phyloP scores from a whole-genome alignment of 2,797 vertebrate species.

The Artibeus jamaicensis region DNA sequence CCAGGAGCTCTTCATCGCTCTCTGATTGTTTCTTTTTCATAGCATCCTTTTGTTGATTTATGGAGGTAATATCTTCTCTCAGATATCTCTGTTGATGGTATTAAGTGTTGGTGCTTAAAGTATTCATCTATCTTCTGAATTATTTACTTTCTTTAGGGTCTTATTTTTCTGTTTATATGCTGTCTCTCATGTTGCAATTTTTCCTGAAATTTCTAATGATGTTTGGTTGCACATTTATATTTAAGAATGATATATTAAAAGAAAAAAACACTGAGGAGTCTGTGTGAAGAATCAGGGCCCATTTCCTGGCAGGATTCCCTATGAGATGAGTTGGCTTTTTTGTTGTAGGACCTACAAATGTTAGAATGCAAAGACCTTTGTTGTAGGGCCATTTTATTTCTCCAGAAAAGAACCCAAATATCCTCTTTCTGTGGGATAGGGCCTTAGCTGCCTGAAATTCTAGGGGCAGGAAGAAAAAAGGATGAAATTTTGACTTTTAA shows the following conservation, averaged over 20 bases:
- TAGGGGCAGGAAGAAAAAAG: neutral
- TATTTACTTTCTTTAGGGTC: neutral
- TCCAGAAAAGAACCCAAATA: neutral
- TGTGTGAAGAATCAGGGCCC: neutral
- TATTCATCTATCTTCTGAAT: neutral
- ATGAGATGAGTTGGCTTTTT: neutral
- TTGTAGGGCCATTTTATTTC: neutral
- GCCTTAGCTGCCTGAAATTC: neutral
- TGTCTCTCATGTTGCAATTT: neutral
- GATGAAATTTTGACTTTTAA: neutral
- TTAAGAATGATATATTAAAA: neutral
- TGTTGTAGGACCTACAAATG: neutral
- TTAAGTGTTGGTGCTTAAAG: neutral
- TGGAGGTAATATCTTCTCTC: neutral
- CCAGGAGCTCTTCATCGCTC: neutral
- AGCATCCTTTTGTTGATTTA: neutral
- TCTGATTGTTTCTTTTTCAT: neutral
- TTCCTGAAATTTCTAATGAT: slow-evolving; percentile 5
- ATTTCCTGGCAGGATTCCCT: neutral
- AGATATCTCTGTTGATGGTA: neutral
- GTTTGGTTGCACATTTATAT: slow-evolving; percentile 12
- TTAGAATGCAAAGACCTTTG: neutral
- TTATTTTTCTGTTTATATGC: slow-evolving; percentile 24
- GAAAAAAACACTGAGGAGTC: neutral
- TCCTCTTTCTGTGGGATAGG: neutral